phyloP scores from a whole-genome alignment of 2,113 vertebrate species.

The Lophochroa leadbeateri region DNA sequence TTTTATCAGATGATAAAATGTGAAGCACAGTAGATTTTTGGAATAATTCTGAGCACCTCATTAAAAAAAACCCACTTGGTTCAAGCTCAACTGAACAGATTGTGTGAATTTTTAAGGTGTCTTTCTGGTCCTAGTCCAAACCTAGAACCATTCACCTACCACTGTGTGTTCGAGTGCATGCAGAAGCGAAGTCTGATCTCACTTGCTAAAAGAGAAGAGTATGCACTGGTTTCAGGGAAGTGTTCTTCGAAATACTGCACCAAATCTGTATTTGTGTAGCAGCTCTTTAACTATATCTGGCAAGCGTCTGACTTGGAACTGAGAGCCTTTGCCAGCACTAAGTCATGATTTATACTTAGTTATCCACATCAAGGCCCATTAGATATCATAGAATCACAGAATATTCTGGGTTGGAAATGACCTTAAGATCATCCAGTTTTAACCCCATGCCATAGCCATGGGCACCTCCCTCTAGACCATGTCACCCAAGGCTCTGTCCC shows the following conservation, averaged over 20 bases:
- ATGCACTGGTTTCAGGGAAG: background rate
- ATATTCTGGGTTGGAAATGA: background rate
- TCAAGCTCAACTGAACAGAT: background rate
- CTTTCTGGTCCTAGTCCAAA: background rate
- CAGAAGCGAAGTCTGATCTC: background rate
- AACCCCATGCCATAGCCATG: background rate
- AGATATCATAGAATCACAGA: background rate
- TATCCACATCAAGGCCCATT: background rate
- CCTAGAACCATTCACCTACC: background rate
- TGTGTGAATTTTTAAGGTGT: background rate
- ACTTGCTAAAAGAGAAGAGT: background rate
- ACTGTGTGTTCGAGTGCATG: background rate
- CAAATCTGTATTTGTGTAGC: background rate
- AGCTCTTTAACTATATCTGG: background rate
- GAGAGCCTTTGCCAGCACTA: background rate
- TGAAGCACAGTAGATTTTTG: background rate
- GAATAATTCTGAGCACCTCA: background rate
- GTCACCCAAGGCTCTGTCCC: background rate
- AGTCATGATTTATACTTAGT: background rate
- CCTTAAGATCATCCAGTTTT: background rate
- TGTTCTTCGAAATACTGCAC: background rate
- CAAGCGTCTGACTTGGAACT: background rate
- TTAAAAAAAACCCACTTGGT: fast-evolving
- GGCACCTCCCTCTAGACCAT: background rate
- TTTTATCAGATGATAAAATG: background rate